phyloP scores from a whole-genome alignment of 2,113 vertebrate genomes.

The Chaetodon auriga region DNA sequence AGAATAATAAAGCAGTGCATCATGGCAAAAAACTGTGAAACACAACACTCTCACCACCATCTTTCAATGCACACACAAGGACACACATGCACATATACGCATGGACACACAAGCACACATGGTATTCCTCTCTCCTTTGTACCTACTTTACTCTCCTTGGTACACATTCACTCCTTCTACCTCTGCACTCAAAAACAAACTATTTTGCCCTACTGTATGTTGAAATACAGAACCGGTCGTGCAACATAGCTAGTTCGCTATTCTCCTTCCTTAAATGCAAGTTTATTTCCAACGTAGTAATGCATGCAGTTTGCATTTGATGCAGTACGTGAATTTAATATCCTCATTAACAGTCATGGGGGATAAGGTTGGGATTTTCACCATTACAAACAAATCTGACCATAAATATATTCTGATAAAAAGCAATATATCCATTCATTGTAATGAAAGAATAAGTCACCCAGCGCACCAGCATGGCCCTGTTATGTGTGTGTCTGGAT shows the following conservation, averaged over 20 bases:
- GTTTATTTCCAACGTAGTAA: not conserved
- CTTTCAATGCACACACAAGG: slow-evolving; percentile 63
- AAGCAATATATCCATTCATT: not conserved
- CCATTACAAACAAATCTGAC: not conserved
- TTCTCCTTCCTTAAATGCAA: not conserved
- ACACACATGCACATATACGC: slow-evolving; percentile 46
- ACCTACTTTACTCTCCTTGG: slow-evolving; percentile 60
- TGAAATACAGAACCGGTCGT: not conserved
- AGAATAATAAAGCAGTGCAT: slow-evolving; percentile 87
- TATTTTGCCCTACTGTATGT: slow-evolving; percentile 41
- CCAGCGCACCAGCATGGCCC: not conserved
- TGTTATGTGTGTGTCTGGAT: not conserved
- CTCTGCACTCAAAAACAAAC: slow-evolving; percentile 63
- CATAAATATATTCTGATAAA: not conserved
- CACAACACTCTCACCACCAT: slow-evolving; percentile 80
- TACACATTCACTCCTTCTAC: slow-evolving; percentile 55
- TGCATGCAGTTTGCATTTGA: not conserved
- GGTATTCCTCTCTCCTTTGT: slow-evolving; percentile 65
- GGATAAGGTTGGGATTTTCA: not conserved
- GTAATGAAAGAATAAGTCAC: not conserved
- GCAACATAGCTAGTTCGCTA: not conserved
- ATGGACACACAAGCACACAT: slow-evolving; percentile 28
- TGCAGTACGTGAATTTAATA: not conserved
- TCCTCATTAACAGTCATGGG: not conserved
- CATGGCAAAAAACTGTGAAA: slow-evolving; percentile 86